These are phyloP conservation scores for Brachynemurus nebulosus DNA, from an alignment of 2,888 invertebrate species.

Conservation along the genomic window DNA sequence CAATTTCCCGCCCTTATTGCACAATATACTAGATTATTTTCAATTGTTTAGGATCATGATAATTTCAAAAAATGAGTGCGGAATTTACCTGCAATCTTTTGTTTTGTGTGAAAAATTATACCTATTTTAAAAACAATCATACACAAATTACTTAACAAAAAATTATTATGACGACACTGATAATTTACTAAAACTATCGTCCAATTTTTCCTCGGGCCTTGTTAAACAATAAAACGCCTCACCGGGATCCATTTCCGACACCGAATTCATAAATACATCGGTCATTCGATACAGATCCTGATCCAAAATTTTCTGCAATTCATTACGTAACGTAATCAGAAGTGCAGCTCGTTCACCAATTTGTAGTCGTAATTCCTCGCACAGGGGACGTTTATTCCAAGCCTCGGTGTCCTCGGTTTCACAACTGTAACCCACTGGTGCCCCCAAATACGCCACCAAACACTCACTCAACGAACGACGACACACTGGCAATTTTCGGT, in stretches of 20 bases:
- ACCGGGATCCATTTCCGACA: not conserved
- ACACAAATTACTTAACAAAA: too few relatives aligned
- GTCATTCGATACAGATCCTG: not conserved
- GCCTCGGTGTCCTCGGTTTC: not conserved
- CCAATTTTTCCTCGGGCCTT: not conserved
- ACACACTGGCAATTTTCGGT: not conserved
- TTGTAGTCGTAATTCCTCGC: not conserved
- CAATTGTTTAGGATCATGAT: too few relatives aligned
- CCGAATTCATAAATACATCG: not conserved
- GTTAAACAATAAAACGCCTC: not conserved
- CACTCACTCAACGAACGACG: not conserved
- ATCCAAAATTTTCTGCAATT: not conserved
- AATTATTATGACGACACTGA: too few relatives aligned
- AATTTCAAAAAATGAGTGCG: too few relatives aligned
- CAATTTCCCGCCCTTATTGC: too few relatives aligned
- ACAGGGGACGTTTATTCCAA: constrained; percentile 1
- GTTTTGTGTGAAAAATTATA: too few relatives aligned
- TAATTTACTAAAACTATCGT: too few relatives aligned
- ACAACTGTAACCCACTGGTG: not conserved
- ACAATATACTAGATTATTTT: too few relatives aligned
- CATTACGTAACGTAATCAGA: not conserved
- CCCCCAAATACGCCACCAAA: not conserved
- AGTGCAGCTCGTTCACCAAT: not conserved
- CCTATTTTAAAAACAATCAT: too few relatives aligned
- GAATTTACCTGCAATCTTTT: too few relatives aligned